Evolutionary conservation across 64 coral and sea anemone species (phyloP).

Genomic region (Anthopleura sola): DNA sequence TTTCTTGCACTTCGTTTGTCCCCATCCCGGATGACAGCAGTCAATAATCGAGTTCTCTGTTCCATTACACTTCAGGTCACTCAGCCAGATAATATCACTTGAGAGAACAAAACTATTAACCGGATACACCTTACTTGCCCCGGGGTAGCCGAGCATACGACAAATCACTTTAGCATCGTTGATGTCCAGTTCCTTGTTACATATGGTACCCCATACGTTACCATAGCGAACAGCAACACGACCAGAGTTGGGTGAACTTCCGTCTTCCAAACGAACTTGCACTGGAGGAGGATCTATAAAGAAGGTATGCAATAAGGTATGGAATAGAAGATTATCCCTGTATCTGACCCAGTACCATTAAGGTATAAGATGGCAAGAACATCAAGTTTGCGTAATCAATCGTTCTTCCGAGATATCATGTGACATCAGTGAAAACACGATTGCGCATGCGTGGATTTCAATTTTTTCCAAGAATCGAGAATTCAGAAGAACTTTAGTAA

Average conservation of each 20-base stretch:
- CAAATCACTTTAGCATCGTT: constrained; percentile 22
- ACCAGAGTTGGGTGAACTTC: not conserved
- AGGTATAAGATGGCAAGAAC: too few species aligned
- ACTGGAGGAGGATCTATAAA: not conserved
- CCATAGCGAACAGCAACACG: constrained; percentile 18
- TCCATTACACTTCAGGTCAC: constrained; percentile 5
- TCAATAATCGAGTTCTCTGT: constrained; percentile 11
- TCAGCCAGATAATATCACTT: not conserved
- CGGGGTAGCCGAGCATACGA: constrained; percentile 1
- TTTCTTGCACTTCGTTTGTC: not conserved
- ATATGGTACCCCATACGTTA: constrained; percentile 12
- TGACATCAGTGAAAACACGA: too few species aligned
- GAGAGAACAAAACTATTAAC: not conserved
- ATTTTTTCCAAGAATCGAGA: too few species aligned
- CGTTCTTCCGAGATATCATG: too few species aligned
- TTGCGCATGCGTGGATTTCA: too few species aligned
- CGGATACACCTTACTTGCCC: not conserved
- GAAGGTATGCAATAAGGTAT: not conserved
- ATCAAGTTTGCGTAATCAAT: too few species aligned
- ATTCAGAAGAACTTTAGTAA: too few species aligned
- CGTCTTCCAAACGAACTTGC: not conserved
- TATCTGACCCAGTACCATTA: too few species aligned
- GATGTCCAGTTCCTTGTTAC: constrained; percentile 6
- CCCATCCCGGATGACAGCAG: constrained; percentile 13
- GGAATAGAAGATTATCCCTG: too few species aligned